A percentile compares a stretch with the other conserved stretches of the same genome.
These are phyloP conservation scores for Boleophthalmus pectinirostris DNA, from an alignment of 2,113 vertebrate species.

Conservation along the genomic window DNA sequence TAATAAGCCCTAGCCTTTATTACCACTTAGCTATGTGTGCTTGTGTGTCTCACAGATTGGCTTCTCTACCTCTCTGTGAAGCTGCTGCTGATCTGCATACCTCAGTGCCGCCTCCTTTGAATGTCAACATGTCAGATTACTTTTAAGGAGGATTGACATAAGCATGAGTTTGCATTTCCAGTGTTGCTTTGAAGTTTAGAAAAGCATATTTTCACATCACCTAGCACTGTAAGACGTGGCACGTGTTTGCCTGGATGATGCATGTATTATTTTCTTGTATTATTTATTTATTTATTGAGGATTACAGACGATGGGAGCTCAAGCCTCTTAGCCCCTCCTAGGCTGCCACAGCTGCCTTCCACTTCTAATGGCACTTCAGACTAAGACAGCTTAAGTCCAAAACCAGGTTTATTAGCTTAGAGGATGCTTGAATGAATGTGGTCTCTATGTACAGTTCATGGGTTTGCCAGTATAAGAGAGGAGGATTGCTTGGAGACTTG, in stretches of 20 bases:
- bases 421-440: slow-evolving; percentile 58
- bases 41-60: slow-evolving; percentile 19
- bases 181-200: slow-evolving; percentile 56
- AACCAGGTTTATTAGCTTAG: slow-evolving; percentile 69
- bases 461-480: slow-evolving; percentile 16
- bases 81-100: slow-evolving; percentile 7
- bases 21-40: slow-evolving; percentile 45
- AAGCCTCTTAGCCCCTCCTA: slow-evolving; percentile 63
- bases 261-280: slow-evolving; percentile 51
- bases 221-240: slow-evolving; percentile 42
- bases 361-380: slow-evolving; percentile 72
- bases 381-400: slow-evolving; percentile 65
- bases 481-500: slow-evolving; percentile 48
- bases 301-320: slow-evolving; percentile 64
- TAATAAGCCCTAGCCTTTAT: slow-evolving; percentile 63
- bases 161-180: slow-evolving; percentile 63
- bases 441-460: slow-evolving; percentile 25
- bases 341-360: slow-evolving; percentile 68
- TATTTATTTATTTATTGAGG: slow-evolving; percentile 60
- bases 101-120: background rate
- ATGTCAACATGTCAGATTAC: slow-evolving; percentile 57
- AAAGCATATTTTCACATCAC: slow-evolving; percentile 36
- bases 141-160: slow-evolving; percentile 51
- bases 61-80: slow-evolving; percentile 30
- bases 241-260: slow-evolving; percentile 31